Conservation (phyloP, 2,113 vertebrate species). For the Gallinago paraguaiae region DNA sequence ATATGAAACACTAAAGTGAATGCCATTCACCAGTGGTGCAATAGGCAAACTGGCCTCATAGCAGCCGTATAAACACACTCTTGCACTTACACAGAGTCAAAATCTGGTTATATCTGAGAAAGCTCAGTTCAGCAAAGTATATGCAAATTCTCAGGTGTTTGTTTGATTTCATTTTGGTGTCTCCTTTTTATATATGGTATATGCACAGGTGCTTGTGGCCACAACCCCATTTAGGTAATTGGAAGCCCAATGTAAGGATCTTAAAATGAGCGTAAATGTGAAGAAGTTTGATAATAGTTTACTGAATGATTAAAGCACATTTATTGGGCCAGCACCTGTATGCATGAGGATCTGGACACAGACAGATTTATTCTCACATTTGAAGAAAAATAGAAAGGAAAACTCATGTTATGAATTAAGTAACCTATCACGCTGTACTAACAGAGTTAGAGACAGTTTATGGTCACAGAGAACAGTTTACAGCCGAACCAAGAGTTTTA, state of each 20-base stretch:
- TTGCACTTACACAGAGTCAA: background rate
- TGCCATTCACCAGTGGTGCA: slow-evolving; percentile 10
- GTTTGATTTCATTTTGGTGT: background rate
- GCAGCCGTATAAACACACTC: background rate
- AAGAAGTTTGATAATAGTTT: background rate
- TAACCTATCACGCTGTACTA: background rate
- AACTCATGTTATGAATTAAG: background rate
- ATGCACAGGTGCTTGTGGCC: background rate
- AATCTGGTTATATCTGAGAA: background rate
- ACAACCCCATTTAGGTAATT: background rate
- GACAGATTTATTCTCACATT: background rate
- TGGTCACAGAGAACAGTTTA: background rate
- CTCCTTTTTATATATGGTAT: background rate
- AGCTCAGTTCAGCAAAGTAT: background rate
- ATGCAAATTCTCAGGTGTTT: background rate
- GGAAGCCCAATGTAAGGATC: background rate
- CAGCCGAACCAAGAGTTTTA: background rate
- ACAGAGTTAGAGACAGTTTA: background rate
- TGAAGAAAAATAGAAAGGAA: slow-evolving; percentile 13
- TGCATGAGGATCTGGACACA: background rate
- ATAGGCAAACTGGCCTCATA: background rate
- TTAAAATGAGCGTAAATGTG: background rate
- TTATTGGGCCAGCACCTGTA: background rate
- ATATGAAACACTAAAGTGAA: slow-evolving; percentile 20
- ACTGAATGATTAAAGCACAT: background rate